These are phyloP conservation scores for Unio pictorum DNA, from an alignment of 2,888 invertebrate species.

Conservation along the genomic window DNA sequence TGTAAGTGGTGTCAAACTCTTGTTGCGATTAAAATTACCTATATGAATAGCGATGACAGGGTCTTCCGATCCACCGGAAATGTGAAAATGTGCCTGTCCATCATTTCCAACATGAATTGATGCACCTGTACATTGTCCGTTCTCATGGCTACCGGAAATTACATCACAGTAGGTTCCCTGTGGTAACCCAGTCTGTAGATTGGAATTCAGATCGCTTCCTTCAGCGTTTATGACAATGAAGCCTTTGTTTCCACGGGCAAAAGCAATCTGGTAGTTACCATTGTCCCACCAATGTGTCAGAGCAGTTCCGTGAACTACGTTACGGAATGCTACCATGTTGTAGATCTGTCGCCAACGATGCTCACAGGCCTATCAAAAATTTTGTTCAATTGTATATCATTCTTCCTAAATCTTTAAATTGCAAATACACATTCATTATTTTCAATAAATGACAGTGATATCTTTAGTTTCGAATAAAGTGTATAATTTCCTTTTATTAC, in stretches of 20 bases:
- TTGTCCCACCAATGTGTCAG: constrained; percentile 85
- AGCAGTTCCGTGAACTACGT: constrained; percentile 41
- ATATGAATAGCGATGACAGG: constrained; percentile 76
- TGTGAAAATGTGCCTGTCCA: constrained; percentile 76
- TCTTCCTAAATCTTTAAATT: too few species aligned
- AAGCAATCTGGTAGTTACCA: constrained; percentile 82
- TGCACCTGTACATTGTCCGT: constrained; percentile 78
- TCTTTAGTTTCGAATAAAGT: too few species aligned
- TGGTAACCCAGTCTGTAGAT: constrained; percentile 75
- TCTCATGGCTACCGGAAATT: constrained; percentile 78
- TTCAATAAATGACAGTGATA: too few species aligned
- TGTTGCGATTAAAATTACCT: constrained; percentile 19
- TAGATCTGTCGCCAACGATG: constrained; percentile 63
- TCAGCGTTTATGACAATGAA: constrained; percentile 83
- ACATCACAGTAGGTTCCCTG: constrained; percentile 88
- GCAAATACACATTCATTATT: too few species aligned
- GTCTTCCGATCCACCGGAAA: constrained; percentile 76
- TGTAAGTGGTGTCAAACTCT: too few species aligned
- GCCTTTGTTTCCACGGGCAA: constrained; percentile 81
- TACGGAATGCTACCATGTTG: constrained; percentile 68
- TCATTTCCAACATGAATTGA: constrained; percentile 76
- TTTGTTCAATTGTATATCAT: constrained; percentile 27
- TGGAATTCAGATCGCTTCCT: constrained; percentile 67
- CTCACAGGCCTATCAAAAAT: constrained; percentile 41
- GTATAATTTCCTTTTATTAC: too few species aligned